Evolutionary conservation across 2,113 vertebrate species (phyloP).

Genomic region (Xiphophorus maculatus): DNA sequence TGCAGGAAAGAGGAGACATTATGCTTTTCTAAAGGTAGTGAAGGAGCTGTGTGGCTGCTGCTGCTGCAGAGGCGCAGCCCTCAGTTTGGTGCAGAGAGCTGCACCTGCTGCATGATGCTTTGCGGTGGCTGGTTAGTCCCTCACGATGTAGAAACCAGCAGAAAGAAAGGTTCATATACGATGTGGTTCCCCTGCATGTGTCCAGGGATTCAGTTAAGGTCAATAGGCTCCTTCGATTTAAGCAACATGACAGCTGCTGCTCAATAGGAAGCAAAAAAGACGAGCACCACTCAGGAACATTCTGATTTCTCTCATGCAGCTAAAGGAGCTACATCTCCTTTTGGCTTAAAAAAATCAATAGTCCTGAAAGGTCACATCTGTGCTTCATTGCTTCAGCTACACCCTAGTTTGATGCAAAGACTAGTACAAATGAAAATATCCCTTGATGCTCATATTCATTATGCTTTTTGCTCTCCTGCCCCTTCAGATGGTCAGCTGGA

Average conservation of each 20-base stretch:
- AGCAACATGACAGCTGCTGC: conserved; percentile 18
- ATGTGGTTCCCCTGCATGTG: background rate
- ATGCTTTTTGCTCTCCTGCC: background rate
- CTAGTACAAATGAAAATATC: background rate
- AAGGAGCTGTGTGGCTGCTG: conserved; percentile 52
- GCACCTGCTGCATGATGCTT: conserved; percentile 63
- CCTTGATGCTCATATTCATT: background rate
- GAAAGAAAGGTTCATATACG: conserved; percentile 1
- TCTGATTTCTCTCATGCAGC: conserved; percentile 8
- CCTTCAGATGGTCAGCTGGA: too few species aligned
- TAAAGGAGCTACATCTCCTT: background rate
- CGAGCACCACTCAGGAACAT: conserved; percentile 39
- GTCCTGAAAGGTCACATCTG: background rate
- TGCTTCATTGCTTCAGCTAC: background rate
- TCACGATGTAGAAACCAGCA: conserved; percentile 20
- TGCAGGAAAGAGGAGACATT: conserved; percentile 9
- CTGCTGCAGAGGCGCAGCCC: conserved; percentile 73
- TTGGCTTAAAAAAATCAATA: background rate
- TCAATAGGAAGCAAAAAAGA: conserved; percentile 33
- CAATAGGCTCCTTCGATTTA: conserved; percentile 27
- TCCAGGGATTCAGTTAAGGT: conserved; percentile 27
- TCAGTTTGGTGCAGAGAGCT: conserved; percentile 73
- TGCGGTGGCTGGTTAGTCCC: conserved; percentile 39
- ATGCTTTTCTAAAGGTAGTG: conserved; percentile 21
- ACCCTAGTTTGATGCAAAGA: background rate